These are phyloP conservation scores for Cynaeus angustus DNA, from an alignment of 2,888 invertebrate genomes.

Conservation along the genomic window DNA sequence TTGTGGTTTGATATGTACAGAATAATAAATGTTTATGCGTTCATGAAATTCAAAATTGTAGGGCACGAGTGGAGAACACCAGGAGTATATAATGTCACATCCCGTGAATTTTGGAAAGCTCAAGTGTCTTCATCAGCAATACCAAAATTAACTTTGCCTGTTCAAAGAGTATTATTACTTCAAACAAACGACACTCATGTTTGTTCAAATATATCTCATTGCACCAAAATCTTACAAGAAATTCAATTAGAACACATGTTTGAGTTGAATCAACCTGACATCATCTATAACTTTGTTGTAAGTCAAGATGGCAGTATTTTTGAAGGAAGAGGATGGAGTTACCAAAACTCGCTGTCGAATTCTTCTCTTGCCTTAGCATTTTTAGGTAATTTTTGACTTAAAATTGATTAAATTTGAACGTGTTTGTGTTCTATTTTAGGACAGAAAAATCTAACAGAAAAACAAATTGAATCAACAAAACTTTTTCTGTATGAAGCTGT, in stretches of 20 bases:
- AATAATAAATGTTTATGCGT: no score
- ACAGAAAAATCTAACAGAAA: neutral
- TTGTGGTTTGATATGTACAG: no score
- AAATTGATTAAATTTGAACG: no score
- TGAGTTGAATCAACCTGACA: constrained; percentile 54
- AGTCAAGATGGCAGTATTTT: constrained; percentile 58
- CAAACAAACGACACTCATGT: constrained; percentile 49
- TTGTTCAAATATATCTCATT: constrained; percentile 45
- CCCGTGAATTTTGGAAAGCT: constrained; percentile 51
- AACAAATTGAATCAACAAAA: neutral
- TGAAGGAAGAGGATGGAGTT: constrained; percentile 61
- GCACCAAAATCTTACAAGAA: constrained; percentile 45
- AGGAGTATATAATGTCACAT: constrained; percentile 45
- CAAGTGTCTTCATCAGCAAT: constrained; percentile 16
- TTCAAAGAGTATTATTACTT: constrained; percentile 47
- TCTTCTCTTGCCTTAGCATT: constrained; percentile 43
- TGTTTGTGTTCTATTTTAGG: neutral
- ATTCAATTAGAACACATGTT: constrained; percentile 53
- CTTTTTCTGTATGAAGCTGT: neutral
- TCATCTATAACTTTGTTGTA: constrained; percentile 61
- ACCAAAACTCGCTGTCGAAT: constrained; percentile 15
- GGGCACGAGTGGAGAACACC: constrained; percentile 26
- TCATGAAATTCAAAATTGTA: constrained; percentile 11
- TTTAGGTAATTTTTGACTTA: constrained; percentile 39
- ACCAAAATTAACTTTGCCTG: constrained; percentile 43